Conservation (phyloP, 2,113 vertebrate species). For the Sakesphorus luctuosus region DNA sequence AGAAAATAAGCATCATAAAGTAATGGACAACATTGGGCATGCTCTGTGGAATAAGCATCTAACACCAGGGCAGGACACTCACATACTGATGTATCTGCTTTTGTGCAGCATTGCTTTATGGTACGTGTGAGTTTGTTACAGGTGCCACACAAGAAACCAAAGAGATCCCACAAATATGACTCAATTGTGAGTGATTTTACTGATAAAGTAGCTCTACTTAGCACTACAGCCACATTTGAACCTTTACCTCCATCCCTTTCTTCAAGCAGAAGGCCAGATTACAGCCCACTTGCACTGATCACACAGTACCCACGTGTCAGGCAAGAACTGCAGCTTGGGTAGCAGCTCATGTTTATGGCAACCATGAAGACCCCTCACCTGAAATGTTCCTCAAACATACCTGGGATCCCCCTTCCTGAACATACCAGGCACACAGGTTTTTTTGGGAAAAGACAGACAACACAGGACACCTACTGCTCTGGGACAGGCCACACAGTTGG, state of each 20-base stretch:
- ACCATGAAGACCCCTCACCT: not conserved
- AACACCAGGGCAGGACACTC: not conserved
- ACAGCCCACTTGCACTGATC: not conserved
- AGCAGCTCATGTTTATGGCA: not conserved
- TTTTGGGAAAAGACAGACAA: not conserved
- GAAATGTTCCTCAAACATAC: not conserved
- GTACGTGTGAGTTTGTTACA: not conserved
- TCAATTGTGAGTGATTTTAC: not conserved
- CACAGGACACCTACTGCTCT: not conserved
- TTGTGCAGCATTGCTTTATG: rapidly evolving
- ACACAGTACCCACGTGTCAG: not conserved
- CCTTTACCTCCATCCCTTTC: not conserved
- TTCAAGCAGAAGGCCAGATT: not conserved
- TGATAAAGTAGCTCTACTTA: not conserved
- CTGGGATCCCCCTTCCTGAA: not conserved
- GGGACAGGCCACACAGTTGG: rapidly evolving
- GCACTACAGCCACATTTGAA: not conserved
- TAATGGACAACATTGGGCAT: not conserved
- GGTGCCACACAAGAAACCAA: not conserved
- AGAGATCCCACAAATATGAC: not conserved
- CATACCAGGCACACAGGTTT: rapidly evolving
- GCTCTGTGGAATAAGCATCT: rapidly evolving
- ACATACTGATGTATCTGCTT: rapidly evolving
- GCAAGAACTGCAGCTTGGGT: not conserved
- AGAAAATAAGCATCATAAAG: not conserved